Evolutionary conservation across 1,140 invertebrate genomes (phyloP), one percentile per base, ranked within the genome.

Genomic region (Drosophila saltans): DNA sequence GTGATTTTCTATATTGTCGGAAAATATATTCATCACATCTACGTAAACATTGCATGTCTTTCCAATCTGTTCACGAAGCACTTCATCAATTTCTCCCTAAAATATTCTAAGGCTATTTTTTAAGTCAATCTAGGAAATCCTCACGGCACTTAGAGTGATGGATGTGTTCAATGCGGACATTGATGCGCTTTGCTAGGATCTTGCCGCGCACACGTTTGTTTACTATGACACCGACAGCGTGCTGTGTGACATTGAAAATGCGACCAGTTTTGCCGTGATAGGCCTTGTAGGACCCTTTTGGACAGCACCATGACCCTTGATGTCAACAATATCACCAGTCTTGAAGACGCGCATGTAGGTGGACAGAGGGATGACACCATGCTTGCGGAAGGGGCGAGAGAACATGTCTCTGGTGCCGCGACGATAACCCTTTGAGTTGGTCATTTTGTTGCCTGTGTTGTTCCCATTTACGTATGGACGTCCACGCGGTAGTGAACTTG

Each of bases 211-310:
- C 98, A 85, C 98, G 94, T 93, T 99, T 99, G 94, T 99, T 99
- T n/a, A 99, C 99, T 92, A 99, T 98, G 16, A 99, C 97, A 90
- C 99, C 99, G 65, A 99, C 94, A 82, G 98, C 98, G 92, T 98
- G 98, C 65, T 96, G 96, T 21, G 98, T 99, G 0, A 99, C 99
- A 89, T 99, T 99, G 94, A 97, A 99, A 0, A 99, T 97, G 79
- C 97, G 95, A 9, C 99, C 99, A 73, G 99, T 99, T 93, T 98
- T 99, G 24, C 99, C 99, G 89, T 99, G 99, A 92, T 99, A 99
- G 7, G 95, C 97, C 93, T 99, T 99, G 94, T 98, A 97, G 30
- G 99, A 93, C 99, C 99, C 93, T 99, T 99, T 93, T 99, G 99
- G 3, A 99, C 98, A 65, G 98, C 98, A 91, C 99, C 99, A 94